Conservation (phyloP, 2,797 vertebrate species). For the Falco naumanni region DNA sequence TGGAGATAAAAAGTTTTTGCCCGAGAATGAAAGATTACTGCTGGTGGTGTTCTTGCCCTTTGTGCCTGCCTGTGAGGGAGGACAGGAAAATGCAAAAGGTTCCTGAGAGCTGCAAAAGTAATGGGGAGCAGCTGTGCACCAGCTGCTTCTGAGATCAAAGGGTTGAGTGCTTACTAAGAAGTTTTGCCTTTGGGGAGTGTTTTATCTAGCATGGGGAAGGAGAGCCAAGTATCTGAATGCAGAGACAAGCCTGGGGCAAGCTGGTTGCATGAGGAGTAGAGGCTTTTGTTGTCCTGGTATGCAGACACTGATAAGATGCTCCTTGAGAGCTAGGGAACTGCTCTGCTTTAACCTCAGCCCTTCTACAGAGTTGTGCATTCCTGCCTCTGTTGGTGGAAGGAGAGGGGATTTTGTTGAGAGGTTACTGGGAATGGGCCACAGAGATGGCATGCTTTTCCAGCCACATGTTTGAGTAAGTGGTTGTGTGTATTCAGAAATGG, state of each 20-base stretch:
- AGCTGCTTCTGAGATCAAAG: slow-evolving; percentile 53
- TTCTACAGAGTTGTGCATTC: background rate
- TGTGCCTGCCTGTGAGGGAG: background rate
- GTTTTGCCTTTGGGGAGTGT: slow-evolving; percentile 15
- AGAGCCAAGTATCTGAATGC: background rate
- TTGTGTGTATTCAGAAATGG: background rate
- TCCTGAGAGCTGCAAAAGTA: background rate
- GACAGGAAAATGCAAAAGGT: background rate
- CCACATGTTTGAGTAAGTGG: background rate
- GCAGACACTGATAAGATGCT: background rate
- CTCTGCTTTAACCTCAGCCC: background rate
- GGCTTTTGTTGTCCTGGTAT: background rate
- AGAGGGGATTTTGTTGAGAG: background rate
- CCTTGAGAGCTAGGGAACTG: background rate
- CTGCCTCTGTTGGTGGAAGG: background rate
- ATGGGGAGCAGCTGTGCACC: slow-evolving; percentile 41
- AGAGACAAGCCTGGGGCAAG: slow-evolving; percentile 12
- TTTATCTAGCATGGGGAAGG: slow-evolving; percentile 18
- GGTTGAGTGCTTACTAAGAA: background rate
- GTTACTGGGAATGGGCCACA: background rate
- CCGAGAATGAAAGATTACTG: background rate
- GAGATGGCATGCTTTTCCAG: background rate
- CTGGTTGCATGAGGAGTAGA: background rate
- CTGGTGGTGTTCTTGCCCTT: background rate
- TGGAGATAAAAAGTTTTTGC: background rate